These are phyloP conservation scores for Danio choprae DNA, from an alignment of 2,797 vertebrate species.

Conservation along the genomic window DNA sequence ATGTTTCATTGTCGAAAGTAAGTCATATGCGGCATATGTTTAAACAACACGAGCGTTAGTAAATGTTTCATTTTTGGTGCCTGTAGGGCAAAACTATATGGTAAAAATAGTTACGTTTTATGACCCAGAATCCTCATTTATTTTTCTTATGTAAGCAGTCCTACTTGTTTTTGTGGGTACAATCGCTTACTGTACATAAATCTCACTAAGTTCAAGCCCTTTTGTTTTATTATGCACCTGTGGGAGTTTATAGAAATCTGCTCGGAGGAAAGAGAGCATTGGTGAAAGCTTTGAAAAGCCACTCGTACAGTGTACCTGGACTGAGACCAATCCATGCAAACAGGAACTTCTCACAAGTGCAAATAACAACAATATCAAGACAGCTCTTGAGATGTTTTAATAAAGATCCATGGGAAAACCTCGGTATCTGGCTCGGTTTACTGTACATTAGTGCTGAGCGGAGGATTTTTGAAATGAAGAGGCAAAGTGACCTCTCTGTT, in stretches of 20 bases:
- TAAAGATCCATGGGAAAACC: neutral
- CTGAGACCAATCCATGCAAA: conserved; percentile 16
- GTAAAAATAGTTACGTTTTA: conserved; percentile 37
- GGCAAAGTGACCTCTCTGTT: neutral
- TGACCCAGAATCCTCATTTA: conserved; percentile 8
- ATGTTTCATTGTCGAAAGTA: conserved; percentile 3
- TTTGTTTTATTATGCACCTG: conserved; percentile 48
- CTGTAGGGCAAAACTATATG: conserved; percentile 16
- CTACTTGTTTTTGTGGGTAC: conserved; percentile 18
- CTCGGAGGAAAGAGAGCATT: conserved; percentile 1
- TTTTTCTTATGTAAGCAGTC: conserved; percentile 16
- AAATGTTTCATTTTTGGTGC: conserved; percentile 1
- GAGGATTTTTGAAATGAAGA: neutral
- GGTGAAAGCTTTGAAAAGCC: conserved; percentile 15
- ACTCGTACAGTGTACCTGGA: conserved; percentile 14
- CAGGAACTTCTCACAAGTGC: conserved; percentile 26
- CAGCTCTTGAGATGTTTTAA: conserved; percentile 28
- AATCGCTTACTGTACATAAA: conserved; percentile 41
- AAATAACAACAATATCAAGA: conserved; percentile 28
- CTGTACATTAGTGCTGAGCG: neutral
- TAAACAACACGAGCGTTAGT: neutral
- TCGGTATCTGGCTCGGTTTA: neutral
- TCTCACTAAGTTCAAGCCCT: conserved; percentile 40
- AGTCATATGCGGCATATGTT: conserved; percentile 13
- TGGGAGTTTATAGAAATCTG: conserved; percentile 46